Base-by-base conservation (phyloP, 2,113 vertebrate genomes). In the Pagrus major region DNA sequence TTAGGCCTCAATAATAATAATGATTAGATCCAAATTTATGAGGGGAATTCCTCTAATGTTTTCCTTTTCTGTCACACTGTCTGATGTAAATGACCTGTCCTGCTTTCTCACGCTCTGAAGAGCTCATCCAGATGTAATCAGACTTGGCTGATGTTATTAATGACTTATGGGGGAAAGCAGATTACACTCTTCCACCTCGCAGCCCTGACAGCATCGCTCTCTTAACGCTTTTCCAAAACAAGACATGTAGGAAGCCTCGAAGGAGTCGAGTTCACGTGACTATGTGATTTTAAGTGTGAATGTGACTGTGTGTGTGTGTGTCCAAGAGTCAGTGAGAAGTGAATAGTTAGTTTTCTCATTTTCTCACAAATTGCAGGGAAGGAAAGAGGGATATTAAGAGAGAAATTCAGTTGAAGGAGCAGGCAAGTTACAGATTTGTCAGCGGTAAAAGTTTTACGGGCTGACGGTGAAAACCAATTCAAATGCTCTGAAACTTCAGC, bases 71-170 rank as follows among this genome's bases (percentile, higher is more conserved):
- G 15, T 80, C 67, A 77, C 71, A 37, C 65, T 67, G 73, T 77
- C 63, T 89, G 56, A 47, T 6, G 27, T 80, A 89, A 88, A 89
- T 84, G 85, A 88, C 85, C 85, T 86, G 86, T 84, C 90, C 81
- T 60, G 78, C 77, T 91, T 91, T 91, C 92, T 91, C 91, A 91
- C 76, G 86, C 88, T 93, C 89, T 81, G 47, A 80, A 80, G 85
- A 75, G 52, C 89, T 80, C 69, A 61, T 86, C 78, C 68, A 88
- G 89, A 91, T 91, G 84, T 83, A 91, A 93, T 92, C 86, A 85
- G 66, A 88, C 85, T 79, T 80, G 80, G 81, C 83, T 88, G 83
- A 84, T 86, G 84, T 88, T 91, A 93, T 91, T 91, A 91, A 92
- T 92, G 88, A 91, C 88, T 90, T 89, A n/a, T n/a, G 78, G 74